phyloP scores from a whole-genome alignment of 2,888 invertebrate species.

The Peribatodes rhomboidaria region DNA sequence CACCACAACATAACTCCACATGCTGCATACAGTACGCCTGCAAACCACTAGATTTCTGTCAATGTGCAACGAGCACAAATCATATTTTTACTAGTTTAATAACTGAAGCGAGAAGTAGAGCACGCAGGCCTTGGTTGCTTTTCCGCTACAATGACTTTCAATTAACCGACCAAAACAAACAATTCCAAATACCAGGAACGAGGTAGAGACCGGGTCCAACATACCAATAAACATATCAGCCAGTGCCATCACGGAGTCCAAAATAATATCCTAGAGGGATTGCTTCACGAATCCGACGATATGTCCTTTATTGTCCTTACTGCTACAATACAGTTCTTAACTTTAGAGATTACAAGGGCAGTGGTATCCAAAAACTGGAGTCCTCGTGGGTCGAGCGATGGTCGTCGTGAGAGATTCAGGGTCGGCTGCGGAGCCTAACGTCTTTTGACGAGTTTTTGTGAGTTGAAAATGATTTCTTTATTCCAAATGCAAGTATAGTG shows the following conservation, averaged over 20 bases:
- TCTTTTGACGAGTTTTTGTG: slow-evolving; percentile 97
- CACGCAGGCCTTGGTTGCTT: slow-evolving; percentile 71
- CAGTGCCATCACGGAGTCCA: slow-evolving; percentile 78
- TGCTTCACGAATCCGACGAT: slow-evolving; percentile 58
- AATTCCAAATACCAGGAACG: slow-evolving; percentile 48
- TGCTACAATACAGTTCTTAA: slow-evolving; percentile 72
- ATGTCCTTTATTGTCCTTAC: slow-evolving; percentile 69
- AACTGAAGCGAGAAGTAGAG: slow-evolving; percentile 60
- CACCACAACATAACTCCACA: background rate
- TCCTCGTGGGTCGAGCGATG: slow-evolving; percentile 75
- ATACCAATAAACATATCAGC: slow-evolving; percentile 81
- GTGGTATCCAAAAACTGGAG: slow-evolving; percentile 73
- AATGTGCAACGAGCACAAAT: slow-evolving; percentile 26
- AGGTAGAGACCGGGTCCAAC: slow-evolving; percentile 47
- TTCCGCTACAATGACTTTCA: slow-evolving; percentile 62
- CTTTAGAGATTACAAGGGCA: slow-evolving; percentile 74
- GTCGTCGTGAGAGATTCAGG: slow-evolving; percentile 75
- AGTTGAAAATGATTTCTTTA: slow-evolving; percentile 96
- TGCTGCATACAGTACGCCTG: background rate
- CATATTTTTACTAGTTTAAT: slow-evolving; percentile 35
- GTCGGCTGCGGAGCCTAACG: slow-evolving; percentile 87
- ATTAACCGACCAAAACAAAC: slow-evolving; percentile 62
- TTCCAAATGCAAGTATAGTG: slow-evolving; percentile 97
- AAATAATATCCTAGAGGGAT: slow-evolving; percentile 55
- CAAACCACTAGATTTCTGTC: background rate